phyloP scores from a whole-genome alignment of 35 echinoderm and acorn worm genomes.

The Apostichopus japonicus region DNA sequence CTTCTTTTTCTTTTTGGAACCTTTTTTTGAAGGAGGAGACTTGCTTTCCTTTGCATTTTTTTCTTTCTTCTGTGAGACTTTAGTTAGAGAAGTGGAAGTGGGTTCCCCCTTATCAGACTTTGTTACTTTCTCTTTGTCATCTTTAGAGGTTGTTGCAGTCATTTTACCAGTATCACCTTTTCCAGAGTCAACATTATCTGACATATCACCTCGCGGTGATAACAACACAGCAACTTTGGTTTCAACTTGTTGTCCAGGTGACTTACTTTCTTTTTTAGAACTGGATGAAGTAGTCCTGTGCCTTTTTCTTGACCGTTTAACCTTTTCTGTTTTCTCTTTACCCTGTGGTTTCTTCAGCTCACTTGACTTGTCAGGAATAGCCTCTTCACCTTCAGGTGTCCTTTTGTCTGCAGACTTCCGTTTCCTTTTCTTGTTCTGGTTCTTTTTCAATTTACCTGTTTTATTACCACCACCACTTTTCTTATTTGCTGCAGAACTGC shows the following conservation, averaged over 20 bases:
- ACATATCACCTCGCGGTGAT: not conserved
- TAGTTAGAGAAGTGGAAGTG: not conserved
- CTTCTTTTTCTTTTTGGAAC: conserved; percentile 11
- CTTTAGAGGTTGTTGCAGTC: not conserved
- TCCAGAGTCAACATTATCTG: not conserved
- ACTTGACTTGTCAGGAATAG: not conserved
- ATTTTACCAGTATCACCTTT: not conserved
- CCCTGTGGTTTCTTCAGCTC: too few species aligned
- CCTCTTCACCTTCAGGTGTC: not conserved
- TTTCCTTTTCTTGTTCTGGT: not conserved
- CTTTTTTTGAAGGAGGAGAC: not conserved
- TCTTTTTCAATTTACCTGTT: not conserved
- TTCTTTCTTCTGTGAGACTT: not conserved
- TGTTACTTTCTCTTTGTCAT: conserved; percentile 6
- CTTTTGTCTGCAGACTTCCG: not conserved
- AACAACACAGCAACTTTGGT: not conserved
- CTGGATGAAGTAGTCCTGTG: too few species aligned
- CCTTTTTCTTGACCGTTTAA: too few species aligned
- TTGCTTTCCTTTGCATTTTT: not conserved
- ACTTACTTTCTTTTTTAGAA: not conserved
- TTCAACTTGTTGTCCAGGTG: not conserved
- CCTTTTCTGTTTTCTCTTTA: too few species aligned
- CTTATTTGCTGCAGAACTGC: not conserved
- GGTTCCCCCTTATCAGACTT: not conserved
- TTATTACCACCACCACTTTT: not conserved